phyloP scores from a whole-genome alignment of 1,140 invertebrate species.

The Olivierus martensii region DNA sequence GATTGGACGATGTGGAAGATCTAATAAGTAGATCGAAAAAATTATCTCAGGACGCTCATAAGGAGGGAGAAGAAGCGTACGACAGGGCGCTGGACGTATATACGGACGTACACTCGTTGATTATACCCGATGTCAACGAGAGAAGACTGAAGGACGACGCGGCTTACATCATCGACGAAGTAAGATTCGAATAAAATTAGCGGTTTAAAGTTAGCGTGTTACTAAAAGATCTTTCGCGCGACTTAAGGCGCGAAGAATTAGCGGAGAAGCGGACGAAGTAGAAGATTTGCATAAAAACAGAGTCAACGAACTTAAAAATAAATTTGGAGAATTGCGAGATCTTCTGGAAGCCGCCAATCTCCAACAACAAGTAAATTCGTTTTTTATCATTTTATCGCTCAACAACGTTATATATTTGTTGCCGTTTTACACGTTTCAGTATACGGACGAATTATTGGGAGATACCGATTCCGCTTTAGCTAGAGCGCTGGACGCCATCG shows the following conservation, averaged over 20 bases:
- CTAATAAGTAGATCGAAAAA: constrained; percentile 36
- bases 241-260: constrained; percentile 39
- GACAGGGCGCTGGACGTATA: constrained; percentile 63
- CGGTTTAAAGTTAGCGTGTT: constrained; percentile 27
- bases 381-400: not conserved
- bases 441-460: constrained; percentile 45
- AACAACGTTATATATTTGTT: not conserved
- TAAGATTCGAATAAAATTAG: too few relatives aligned
- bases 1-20: constrained; percentile 42
- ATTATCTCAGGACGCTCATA: constrained; percentile 51
- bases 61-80: constrained; percentile 54
- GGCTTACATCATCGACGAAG: constrained; percentile 25
- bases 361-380: constrained; percentile 34
- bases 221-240: not conserved
- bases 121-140: constrained; percentile 58
- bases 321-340: constrained; percentile 26
- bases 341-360: constrained; percentile 38
- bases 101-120: constrained; percentile 55
- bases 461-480: constrained; percentile 52
- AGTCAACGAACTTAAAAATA: constrained; percentile 28
- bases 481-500: constrained; percentile 62
- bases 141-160: constrained; percentile 49
- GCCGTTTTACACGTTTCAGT: constrained; percentile 21
- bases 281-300: constrained; percentile 39
- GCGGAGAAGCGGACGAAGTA: constrained; percentile 47